Conservation (phyloP, 2,888 invertebrate genomes). For the Eristalis tenax region DNA sequence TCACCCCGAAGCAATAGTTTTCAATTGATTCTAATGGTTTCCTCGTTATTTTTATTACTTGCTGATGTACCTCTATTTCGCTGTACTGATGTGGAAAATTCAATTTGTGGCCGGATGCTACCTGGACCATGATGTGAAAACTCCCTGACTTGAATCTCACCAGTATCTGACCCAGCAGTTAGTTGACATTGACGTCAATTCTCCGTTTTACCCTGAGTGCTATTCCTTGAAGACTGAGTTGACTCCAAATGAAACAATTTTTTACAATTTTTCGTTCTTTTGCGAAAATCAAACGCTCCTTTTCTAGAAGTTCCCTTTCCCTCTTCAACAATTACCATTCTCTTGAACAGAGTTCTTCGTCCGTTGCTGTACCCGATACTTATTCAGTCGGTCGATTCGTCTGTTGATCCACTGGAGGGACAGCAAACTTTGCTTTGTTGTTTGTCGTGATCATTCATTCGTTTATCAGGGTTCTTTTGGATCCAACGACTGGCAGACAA, state of each 20-base stretch:
- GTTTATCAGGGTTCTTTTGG: not conserved
- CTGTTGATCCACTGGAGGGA: too few relatives aligned
- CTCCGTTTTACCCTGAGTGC: not conserved
- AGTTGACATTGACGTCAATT: not conserved
- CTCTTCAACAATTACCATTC: not conserved
- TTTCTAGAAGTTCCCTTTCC: not conserved
- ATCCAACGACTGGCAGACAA: not conserved
- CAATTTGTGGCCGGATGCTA: not conserved
- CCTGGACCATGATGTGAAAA: not conserved
- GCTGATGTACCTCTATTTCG: not conserved
- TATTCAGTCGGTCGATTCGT: too few relatives aligned
- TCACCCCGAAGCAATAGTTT: constrained; percentile 23
- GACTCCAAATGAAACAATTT: not conserved
- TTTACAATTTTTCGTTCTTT: not conserved
- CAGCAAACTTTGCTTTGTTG: too few relatives aligned
- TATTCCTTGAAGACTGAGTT: not conserved
- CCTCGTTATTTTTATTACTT: not conserved
- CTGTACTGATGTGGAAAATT: not conserved
- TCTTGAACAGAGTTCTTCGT: not conserved
- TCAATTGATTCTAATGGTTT: constrained; percentile 7
- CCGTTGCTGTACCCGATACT: not conserved
- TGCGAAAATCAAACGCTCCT: not conserved
- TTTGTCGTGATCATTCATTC: not conserved
- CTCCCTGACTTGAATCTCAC: not conserved
- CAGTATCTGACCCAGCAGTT: not conserved